Percentiles rank a stretch among this genome's conserved stretches.
Evolutionary conservation across 2,888 invertebrate genomes (phyloP).

Genomic region (Pachliopta kotzebuea): DNA sequence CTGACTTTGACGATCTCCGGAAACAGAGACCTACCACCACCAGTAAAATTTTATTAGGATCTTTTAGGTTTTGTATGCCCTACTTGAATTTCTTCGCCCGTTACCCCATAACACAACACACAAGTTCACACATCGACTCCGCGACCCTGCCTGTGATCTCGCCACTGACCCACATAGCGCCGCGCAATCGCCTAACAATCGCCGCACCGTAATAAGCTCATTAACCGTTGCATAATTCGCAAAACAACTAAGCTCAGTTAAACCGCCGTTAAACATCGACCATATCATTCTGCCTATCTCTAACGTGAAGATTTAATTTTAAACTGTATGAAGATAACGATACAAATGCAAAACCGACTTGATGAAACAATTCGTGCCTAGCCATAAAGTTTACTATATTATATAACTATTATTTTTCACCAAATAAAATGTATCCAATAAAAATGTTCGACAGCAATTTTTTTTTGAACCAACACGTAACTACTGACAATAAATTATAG

Average conservation of each 20-base stretch:
- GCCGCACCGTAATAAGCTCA: slow-evolving; percentile 16
- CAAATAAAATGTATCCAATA: too few relatives aligned
- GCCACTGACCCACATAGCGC: slow-evolving; percentile 72
- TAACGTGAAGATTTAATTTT: neutral
- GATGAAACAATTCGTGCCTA: too few relatives aligned
- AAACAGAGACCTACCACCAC: too few relatives aligned
- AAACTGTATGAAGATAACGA: neutral
- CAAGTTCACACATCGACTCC: slow-evolving; percentile 12
- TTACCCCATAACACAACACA: slow-evolving; percentile 2
- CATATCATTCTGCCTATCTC: neutral
- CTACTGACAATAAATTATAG: too few relatives aligned
- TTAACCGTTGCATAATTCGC: slow-evolving; percentile 15
- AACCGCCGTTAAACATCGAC: neutral
- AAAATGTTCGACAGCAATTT: too few relatives aligned
- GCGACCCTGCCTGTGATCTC: slow-evolving; percentile 72
- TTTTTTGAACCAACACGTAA: too few relatives aligned
- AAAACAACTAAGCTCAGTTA: neutral
- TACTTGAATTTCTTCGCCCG: neutral
- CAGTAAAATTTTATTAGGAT: too few relatives aligned
- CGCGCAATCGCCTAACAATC: slow-evolving; percentile 17
- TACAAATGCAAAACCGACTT: neutral
- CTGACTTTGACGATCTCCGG: too few relatives aligned
- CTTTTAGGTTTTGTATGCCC: too few relatives aligned
- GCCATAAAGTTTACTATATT: too few relatives aligned
- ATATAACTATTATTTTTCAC: too few relatives aligned